A percentile compares a stretch with the other conserved stretches of the same genome.
phyloP scores from a whole-genome alignment of 2,888 invertebrate species.

The Dasypolia templi region DNA sequence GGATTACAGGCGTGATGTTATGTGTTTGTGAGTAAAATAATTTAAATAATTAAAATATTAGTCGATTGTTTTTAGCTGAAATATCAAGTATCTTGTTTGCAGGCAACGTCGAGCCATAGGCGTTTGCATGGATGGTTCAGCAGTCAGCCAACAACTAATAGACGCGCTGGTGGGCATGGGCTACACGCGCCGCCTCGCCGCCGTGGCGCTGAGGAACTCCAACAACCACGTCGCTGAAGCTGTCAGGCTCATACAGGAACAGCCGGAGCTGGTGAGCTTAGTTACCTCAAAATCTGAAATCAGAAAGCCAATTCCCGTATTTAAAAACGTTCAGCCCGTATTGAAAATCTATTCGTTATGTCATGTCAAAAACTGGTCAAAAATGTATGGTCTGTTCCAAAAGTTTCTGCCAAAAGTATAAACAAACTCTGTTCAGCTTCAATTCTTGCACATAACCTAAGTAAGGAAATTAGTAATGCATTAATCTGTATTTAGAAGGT shows the following conservation, averaged over 20 bases:
- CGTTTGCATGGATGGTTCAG: conserved; percentile 90
- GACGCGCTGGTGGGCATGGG: conserved; percentile 93
- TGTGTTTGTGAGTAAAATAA: no score
- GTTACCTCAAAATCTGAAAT: neutral
- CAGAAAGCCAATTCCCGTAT: neutral
- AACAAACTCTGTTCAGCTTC: neutral
- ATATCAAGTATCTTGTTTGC: conserved; percentile 9
- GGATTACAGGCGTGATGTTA: no score
- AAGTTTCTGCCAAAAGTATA: neutral
- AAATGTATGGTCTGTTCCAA: neutral
- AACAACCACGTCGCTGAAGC: conserved; percentile 93
- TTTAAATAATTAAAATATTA: no score
- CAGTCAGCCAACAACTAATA: conserved; percentile 88
- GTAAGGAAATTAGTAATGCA: neutral
- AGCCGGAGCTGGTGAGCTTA: conserved; percentile 87
- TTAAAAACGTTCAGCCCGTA: neutral
- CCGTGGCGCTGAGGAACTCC: conserved; percentile 91
- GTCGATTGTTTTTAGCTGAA: neutral
- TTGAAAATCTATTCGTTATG: neutral
- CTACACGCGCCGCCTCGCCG: conserved; percentile 90
- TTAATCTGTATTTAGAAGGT: neutral
- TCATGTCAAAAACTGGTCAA: neutral
- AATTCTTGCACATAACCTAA: neutral
- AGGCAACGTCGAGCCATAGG: conserved; percentile 90
- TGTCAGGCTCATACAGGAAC: conserved; percentile 91